These are phyloP conservation scores for Zapornia atra DNA, from an alignment of 2,113 vertebrate genomes.

Conservation along the genomic window DNA sequence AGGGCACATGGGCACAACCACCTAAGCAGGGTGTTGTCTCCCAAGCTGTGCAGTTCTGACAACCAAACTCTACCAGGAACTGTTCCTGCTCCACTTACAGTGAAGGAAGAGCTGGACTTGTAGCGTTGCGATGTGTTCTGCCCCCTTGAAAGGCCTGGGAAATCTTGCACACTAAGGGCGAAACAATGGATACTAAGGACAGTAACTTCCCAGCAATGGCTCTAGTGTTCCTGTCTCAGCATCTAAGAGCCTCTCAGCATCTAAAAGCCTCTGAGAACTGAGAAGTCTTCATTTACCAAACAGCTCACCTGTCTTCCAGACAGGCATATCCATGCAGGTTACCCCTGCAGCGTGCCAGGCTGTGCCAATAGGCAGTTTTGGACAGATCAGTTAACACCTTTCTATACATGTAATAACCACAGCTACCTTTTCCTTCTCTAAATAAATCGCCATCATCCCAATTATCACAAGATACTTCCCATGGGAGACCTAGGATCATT, in stretches of 20 bases:
- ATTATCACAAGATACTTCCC: background rate
- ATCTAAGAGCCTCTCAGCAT: background rate
- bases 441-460: background rate
- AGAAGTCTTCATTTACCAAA: background rate
- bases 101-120: background rate
- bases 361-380: accelerated
- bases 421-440: background rate
- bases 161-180: background rate
- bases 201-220: background rate
- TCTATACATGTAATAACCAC: background rate
- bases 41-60: background rate
- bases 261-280: background rate
- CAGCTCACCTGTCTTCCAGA: background rate
- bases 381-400: background rate
- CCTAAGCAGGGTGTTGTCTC: background rate
- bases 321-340: background rate
- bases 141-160: background rate
- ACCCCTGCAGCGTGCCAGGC: accelerated
- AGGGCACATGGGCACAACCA: background rate
- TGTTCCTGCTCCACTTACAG: background rate
- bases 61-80: background rate
- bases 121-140: background rate
- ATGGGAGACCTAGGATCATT: background rate
- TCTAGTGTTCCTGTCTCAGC: accelerated
- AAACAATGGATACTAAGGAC: background rate